phyloP scores from a whole-genome alignment of 1,140 invertebrate genomes.

The Rhyzopertha dominica region DNA sequence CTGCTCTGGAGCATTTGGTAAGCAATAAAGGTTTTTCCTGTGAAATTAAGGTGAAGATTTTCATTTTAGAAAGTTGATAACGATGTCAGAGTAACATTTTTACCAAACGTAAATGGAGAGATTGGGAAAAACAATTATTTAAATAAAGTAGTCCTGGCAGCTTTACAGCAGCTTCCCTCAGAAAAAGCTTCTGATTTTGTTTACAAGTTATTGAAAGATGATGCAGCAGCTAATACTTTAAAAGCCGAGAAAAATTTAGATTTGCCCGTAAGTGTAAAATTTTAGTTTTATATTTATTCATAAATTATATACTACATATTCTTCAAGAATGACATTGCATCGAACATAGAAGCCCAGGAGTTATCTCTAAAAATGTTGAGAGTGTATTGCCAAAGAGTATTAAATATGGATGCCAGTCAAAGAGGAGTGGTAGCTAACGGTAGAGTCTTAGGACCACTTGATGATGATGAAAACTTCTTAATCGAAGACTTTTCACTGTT shows the following conservation, averaged over 20 bases:
- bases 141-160: constrained; percentile 58
- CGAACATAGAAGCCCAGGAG: constrained; percentile 36
- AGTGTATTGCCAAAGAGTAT: constrained; percentile 54
- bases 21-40: constrained; percentile 19
- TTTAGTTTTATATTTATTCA: not conserved
- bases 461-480: constrained; percentile 72
- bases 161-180: constrained; percentile 56
- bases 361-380: constrained; percentile 59
- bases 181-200: constrained; percentile 61
- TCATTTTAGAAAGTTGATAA: constrained; percentile 51
- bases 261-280: constrained; percentile 30
- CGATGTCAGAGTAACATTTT: constrained; percentile 57
- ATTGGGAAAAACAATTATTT: constrained; percentile 46
- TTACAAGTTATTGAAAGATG: constrained; percentile 60
- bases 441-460: constrained; percentile 81
- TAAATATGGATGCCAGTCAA: constrained; percentile 52
- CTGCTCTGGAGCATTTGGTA: constrained; percentile 79
- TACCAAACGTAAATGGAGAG: constrained; percentile 58
- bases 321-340: constrained; percentile 33
- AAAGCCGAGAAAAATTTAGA: constrained; percentile 40
- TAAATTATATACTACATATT: constrained; percentile 10
- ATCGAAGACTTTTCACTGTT: constrained; percentile 87
- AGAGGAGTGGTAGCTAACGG: constrained; percentile 83
- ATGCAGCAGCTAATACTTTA: constrained; percentile 43
- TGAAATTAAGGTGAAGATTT: constrained; percentile 9